phyloP scores from a whole-genome alignment of 1,140 invertebrate genomes.

The Drosophila micromelanica region DNA sequence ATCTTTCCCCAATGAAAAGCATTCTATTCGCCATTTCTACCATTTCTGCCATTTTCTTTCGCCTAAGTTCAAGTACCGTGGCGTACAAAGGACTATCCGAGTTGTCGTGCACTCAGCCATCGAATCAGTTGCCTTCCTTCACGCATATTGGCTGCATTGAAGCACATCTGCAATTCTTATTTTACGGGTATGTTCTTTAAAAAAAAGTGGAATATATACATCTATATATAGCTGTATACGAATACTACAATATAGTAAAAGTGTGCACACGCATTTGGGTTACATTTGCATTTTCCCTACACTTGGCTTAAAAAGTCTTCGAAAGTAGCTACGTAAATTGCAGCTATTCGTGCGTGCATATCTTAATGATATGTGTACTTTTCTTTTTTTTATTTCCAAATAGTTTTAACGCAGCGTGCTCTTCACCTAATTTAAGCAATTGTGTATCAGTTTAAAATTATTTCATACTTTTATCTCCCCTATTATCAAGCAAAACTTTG shows the following conservation, averaged over 20 bases:
- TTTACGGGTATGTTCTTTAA: neutral
- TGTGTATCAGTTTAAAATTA: no score
- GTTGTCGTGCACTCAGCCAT: conserved; percentile 31
- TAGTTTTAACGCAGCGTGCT: no score
- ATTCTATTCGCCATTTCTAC: conserved; percentile 1
- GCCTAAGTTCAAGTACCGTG: conserved; percentile 29
- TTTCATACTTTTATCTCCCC: no score
- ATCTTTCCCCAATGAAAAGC: neutral
- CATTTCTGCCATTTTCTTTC: neutral
- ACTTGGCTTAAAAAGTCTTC: neutral
- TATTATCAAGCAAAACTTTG: no score
- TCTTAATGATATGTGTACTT: conserved; percentile 11
- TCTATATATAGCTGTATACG: neutral
- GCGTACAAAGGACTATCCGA: conserved; percentile 31
- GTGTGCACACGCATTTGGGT: conserved; percentile 8
- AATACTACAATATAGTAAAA: neutral
- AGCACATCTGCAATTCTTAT: conserved; percentile 36
- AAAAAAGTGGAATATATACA: conserved; percentile 4
- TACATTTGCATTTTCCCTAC: conserved; percentile 22
- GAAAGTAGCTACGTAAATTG: conserved; percentile 28
- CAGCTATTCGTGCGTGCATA: conserved; percentile 16
- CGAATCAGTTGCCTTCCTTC: conserved; percentile 19
- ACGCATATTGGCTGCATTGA: conserved; percentile 39
- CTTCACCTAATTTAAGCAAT: no score
- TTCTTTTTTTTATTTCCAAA: neutral